Conservation (phyloP, 2,888 invertebrate genomes). For the Eucera pruinosa region DNA sequence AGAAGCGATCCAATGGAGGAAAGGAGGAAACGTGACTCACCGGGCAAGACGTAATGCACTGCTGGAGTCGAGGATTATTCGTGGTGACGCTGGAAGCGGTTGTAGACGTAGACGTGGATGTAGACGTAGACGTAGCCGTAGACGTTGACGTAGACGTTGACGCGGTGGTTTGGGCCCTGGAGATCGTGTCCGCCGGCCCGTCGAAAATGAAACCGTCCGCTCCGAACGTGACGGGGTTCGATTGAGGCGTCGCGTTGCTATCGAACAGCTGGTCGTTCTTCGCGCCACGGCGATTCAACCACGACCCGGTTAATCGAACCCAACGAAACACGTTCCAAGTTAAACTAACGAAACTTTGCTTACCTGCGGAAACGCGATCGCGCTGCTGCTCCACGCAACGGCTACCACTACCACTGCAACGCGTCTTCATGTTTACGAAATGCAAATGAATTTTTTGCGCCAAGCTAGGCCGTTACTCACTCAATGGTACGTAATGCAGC, state of each 20-base stretch:
- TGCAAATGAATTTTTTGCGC: not conserved
- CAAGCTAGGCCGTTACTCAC: constrained; percentile 14
- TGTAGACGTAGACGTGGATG: too few relatives aligned
- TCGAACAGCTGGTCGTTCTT: not conserved
- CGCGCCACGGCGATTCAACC: not conserved
- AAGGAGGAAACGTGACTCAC: constrained; percentile 50
- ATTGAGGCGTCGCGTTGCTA: not conserved
- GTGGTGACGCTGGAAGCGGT: not conserved
- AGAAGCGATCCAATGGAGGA: not conserved
- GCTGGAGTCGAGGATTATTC: not conserved
- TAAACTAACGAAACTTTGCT: not conserved
- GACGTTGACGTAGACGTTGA: too few relatives aligned
- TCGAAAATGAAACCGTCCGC: constrained; percentile 73
- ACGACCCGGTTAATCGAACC: too few relatives aligned
- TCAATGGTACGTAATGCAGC: constrained; percentile 6
- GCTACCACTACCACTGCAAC: constrained; percentile 19
- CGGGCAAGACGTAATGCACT: constrained; percentile 48
- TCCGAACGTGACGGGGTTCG: not conserved
- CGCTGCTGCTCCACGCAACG: not conserved
- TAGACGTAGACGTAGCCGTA: too few relatives aligned
- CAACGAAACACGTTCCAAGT: not conserved
- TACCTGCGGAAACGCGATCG: constrained; percentile 57
- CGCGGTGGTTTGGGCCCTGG: too few relatives aligned
- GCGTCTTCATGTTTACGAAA: not conserved
- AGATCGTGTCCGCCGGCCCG: constrained; percentile 62